These are phyloP conservation scores for Macaria notata DNA, from an alignment of 2,888 invertebrate genomes.

Conservation along the genomic window DNA sequence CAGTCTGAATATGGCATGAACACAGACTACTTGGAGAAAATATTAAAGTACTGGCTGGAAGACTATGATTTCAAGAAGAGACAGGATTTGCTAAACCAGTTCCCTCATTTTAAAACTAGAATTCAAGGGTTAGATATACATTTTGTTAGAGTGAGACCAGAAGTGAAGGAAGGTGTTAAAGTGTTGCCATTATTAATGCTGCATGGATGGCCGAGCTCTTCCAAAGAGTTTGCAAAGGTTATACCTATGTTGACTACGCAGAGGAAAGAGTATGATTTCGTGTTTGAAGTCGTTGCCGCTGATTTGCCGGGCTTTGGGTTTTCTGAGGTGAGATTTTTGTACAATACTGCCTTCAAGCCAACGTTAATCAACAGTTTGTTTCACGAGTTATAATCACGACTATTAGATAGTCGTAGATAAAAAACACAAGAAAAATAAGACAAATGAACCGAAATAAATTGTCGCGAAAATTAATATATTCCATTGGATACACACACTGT, in stretches of 20 bases:
- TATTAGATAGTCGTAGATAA: too few species aligned
- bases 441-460: too few species aligned
- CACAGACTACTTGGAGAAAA: slow-evolving; percentile 83
- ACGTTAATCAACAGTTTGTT: too few species aligned
- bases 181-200: slow-evolving; percentile 86
- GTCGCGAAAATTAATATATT: too few species aligned
- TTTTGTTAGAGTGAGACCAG: slow-evolving; percentile 86
- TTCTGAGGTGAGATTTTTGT: slow-evolving; percentile 77
- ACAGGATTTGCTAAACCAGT: slow-evolving; percentile 85
- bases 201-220: slow-evolving; percentile 95
- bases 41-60: slow-evolving; percentile 89
- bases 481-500: too few species aligned
- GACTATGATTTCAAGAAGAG: slow-evolving; percentile 85
- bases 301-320: slow-evolving; percentile 88
- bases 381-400: too few species aligned
- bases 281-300: slow-evolving; percentile 86
- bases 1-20: slow-evolving; percentile 93
- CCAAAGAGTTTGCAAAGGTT: slow-evolving; percentile 90
- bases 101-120: slow-evolving; percentile 88
- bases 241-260: slow-evolving; percentile 85
- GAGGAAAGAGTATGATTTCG: slow-evolving; percentile 79
- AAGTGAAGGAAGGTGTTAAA: slow-evolving; percentile 41
- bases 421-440: too few species aligned
- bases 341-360: too few species aligned
- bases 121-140: slow-evolving; percentile 89